These are phyloP conservation scores for Todus mexicanus DNA, from an alignment of 2,797 vertebrate genomes.

Conservation along the genomic window DNA sequence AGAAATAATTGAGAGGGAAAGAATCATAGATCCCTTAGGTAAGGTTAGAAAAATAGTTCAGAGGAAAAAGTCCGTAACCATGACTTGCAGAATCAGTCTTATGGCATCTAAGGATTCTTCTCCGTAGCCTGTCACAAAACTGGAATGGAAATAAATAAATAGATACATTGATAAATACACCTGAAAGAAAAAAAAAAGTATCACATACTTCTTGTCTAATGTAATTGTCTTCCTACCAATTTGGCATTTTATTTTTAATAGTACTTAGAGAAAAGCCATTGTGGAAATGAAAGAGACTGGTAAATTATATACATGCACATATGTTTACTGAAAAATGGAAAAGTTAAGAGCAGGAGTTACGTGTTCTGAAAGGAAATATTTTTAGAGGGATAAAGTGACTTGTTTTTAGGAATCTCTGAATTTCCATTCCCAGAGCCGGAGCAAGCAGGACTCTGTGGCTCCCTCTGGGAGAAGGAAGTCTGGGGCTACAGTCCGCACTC, in stretches of 20 bases:
- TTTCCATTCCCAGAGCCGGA: background rate
- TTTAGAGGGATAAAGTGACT: background rate
- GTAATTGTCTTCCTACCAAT: background rate
- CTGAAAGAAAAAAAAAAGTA: background rate
- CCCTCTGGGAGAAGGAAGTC: background rate
- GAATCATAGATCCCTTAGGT: background rate
- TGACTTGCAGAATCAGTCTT: background rate
- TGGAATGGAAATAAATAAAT: background rate
- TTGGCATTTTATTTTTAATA: slow-evolving; percentile 4
- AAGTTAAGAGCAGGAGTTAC: background rate
- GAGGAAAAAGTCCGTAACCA: background rate
- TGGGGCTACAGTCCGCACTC: background rate
- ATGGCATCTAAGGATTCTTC: background rate
- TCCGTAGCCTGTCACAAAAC: background rate
- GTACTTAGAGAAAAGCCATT: background rate
- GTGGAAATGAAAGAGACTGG: background rate
- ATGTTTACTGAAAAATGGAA: background rate
- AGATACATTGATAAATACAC: background rate
- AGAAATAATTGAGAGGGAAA: background rate
- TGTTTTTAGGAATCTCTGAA: background rate
- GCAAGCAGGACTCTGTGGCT: background rate
- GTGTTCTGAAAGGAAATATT: background rate
- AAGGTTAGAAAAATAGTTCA: background rate
- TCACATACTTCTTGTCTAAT: background rate
- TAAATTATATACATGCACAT: background rate